phyloP scores from a whole-genome alignment of 2,113 vertebrate genomes.

The Mastomys coucha region DNA sequence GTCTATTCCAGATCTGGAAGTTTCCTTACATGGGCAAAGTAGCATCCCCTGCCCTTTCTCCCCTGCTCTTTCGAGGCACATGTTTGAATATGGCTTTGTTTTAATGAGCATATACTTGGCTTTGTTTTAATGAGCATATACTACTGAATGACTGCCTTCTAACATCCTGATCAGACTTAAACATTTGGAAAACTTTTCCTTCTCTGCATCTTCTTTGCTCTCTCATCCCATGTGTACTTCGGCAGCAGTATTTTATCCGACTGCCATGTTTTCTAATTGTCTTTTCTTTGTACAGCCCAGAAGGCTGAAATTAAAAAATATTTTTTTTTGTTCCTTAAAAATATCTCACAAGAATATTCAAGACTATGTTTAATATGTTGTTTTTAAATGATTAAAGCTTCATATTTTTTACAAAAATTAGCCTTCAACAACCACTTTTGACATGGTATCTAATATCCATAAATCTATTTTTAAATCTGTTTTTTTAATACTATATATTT shows the following conservation, averaged over 20 bases:
- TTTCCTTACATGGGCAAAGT: background rate
- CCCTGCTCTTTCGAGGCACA: background rate
- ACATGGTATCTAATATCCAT: background rate
- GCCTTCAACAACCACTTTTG: slow-evolving; percentile 11
- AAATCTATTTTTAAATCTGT: slow-evolving; percentile 31
- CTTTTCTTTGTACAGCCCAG: background rate
- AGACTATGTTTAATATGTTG: background rate
- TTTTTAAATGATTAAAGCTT: slow-evolving; percentile 52
- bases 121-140: background rate
- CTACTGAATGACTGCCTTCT: background rate
- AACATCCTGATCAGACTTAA: background rate
- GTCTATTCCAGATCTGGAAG: background rate
- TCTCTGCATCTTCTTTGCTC: background rate
- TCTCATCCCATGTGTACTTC: background rate
- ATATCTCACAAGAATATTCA: background rate
- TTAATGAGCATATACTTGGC: background rate
- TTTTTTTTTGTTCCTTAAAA: slow-evolving; percentile 4
- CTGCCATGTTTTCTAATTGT: background rate
- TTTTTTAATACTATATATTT: background rate
- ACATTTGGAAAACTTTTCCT: background rate
- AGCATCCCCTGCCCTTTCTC: background rate
- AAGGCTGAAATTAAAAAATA: background rate
- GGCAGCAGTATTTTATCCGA: background rate
- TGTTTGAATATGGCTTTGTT: background rate
- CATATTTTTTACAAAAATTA: slow-evolving; percentile 52